Conservation (phyloP, 1,140 invertebrate genomes). For the Cyclina sinensis region DNA sequence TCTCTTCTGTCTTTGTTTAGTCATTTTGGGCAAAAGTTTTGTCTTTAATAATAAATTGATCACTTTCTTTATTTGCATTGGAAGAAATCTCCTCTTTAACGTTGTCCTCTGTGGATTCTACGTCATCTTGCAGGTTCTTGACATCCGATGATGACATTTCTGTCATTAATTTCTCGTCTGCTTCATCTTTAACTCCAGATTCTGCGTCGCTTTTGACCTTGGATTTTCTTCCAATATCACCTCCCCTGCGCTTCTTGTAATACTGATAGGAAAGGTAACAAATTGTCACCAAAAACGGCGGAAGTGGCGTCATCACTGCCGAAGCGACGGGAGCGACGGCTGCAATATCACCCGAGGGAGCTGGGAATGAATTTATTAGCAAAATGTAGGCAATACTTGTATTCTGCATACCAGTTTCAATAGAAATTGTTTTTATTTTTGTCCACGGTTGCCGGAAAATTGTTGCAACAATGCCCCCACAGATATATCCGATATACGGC, state of each 20-base stretch:
- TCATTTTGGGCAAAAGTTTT: no score
- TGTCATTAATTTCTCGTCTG: slow-evolving; percentile 19
- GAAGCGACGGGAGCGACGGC: slow-evolving; percentile 88
- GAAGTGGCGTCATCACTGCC: slow-evolving; percentile 97
- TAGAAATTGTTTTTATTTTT: slow-evolving; percentile 87
- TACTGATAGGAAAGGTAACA: slow-evolving; percentile 74
- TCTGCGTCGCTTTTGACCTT: background rate
- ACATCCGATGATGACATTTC: slow-evolving; percentile 22
- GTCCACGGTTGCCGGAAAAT: slow-evolving; percentile 79
- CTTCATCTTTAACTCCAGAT: background rate
- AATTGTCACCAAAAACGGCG: slow-evolving; percentile 88
- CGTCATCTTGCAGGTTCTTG: background rate
- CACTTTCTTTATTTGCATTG: background rate
- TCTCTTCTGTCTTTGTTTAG: no score
- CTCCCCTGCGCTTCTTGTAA: slow-evolving; percentile 71
- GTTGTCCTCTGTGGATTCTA: background rate
- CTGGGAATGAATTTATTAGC: slow-evolving; percentile 86
- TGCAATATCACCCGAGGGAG: slow-evolving; percentile 86
- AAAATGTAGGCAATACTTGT: slow-evolving; percentile 87
- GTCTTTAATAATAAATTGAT: no score
- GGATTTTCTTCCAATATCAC: slow-evolving; percentile 23
- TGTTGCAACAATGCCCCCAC: slow-evolving; percentile 88
- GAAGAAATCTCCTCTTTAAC: no score
- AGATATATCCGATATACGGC: slow-evolving; percentile 95
- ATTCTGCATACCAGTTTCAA: slow-evolving; percentile 88